Evolutionary conservation across 2,888 invertebrate genomes (phyloP).

Genomic region (Lysandra coridon): DNA sequence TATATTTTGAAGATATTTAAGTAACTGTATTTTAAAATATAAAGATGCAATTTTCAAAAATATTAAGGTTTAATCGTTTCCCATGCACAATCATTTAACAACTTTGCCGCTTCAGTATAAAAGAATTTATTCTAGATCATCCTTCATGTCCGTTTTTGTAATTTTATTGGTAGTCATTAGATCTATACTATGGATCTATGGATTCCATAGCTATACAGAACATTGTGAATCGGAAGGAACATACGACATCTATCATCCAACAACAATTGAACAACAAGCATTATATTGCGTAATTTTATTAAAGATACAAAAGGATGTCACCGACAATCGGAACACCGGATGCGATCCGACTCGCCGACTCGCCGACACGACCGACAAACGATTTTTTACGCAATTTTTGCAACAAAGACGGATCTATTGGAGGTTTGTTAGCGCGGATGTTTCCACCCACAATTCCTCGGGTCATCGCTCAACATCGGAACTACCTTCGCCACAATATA

Average conservation of each 20-base stretch:
- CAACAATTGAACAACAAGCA: slow-evolving; percentile 76
- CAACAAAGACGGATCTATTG: slow-evolving; percentile 52
- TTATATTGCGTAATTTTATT: slow-evolving; percentile 79
- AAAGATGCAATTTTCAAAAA: too few species aligned
- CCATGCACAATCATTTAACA: too few species aligned
- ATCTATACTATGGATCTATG: background rate
- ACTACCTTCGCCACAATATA: slow-evolving; percentile 63
- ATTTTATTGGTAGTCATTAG: background rate
- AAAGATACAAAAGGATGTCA: slow-evolving; percentile 68
- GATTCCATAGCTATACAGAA: slow-evolving; percentile 33
- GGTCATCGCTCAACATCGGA: slow-evolving; percentile 75
- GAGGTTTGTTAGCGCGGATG: slow-evolving; percentile 72
- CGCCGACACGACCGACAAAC: slow-evolving; percentile 57
- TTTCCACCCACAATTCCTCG: slow-evolving; percentile 78
- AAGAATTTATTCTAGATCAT: too few species aligned
- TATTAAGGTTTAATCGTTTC: too few species aligned
- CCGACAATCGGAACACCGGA: slow-evolving; percentile 80
- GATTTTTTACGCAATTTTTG: slow-evolving; percentile 69
- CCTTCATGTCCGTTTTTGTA: background rate
- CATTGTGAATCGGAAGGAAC: slow-evolving; percentile 69
- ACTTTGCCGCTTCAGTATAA: too few species aligned
- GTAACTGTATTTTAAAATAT: too few species aligned
- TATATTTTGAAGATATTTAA: too few species aligned
- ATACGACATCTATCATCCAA: slow-evolving; percentile 66
- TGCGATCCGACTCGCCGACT: slow-evolving; percentile 67